These are phyloP conservation scores for Tapera naevia DNA, from an alignment of 2,797 vertebrate genomes.

Conservation along the genomic window DNA sequence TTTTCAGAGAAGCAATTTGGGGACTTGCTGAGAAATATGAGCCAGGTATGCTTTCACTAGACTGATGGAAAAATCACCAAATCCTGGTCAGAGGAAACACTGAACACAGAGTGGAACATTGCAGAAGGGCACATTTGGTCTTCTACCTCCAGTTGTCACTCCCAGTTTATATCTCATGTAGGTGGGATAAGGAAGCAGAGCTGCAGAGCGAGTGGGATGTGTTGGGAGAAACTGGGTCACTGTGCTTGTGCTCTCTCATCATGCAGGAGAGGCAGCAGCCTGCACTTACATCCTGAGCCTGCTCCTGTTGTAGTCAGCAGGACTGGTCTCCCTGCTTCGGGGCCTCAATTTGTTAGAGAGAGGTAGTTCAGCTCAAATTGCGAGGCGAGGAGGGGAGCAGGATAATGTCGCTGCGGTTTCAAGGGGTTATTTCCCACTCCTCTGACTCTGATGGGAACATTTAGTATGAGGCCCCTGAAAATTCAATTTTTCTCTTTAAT, in stretches of 20 bases:
- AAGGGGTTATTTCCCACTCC: neutral
- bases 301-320: neutral
- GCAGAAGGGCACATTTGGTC: neutral
- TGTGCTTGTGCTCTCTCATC: neutral
- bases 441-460: neutral
- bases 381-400: neutral
- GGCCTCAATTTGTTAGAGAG: neutral
- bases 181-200: neutral
- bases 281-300: accelerated
- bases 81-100: neutral
- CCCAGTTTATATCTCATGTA: neutral
- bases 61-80: neutral
- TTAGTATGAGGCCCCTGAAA: neutral
- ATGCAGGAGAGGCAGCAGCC: neutral
- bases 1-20: neutral
- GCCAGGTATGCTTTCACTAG: neutral
- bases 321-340: neutral
- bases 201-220: neutral
- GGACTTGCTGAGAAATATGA: neutral
- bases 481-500: conserved; percentile 6
- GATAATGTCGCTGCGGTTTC: neutral
- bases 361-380: neutral
- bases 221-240: neutral
- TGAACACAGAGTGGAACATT: neutral
- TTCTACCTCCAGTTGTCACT: neutral